These are phyloP conservation scores for Polyommatus iphigenia DNA, from an alignment of 2,888 invertebrate species.

Conservation along the genomic window DNA sequence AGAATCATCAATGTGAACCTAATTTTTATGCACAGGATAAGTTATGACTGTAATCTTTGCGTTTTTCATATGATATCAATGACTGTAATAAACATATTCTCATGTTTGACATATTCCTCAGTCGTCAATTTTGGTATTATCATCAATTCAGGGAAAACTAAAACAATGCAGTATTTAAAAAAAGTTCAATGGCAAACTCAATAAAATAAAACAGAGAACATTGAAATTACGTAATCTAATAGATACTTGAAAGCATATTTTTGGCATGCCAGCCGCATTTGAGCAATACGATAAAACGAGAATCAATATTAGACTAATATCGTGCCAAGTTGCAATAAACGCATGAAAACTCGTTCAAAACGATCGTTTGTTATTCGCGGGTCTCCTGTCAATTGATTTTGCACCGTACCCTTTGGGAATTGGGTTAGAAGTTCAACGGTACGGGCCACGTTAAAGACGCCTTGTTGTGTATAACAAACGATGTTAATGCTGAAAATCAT, in stretches of 20 bases:
- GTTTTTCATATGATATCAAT: too few relatives aligned
- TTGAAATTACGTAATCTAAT: slow-evolving; percentile 4
- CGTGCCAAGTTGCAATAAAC: slow-evolving; percentile 72
- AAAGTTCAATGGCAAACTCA: neutral
- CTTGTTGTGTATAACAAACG: slow-evolving; percentile 65
- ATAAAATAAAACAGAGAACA: neutral
- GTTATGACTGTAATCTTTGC: too few relatives aligned
- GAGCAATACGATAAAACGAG: slow-evolving; percentile 59
- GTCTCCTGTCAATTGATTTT: slow-evolving; percentile 41
- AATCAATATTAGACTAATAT: slow-evolving; percentile 67
- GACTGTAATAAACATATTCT: too few relatives aligned
- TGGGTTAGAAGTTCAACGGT: slow-evolving; percentile 31
- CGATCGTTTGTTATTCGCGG: slow-evolving; percentile 56
- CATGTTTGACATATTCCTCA: neutral
- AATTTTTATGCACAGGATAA: neutral
- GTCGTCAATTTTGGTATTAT: neutral
- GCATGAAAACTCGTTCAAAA: slow-evolving; percentile 67
- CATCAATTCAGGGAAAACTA: neutral
- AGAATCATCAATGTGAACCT: neutral
- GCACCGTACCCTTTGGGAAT: slow-evolving; percentile 33
- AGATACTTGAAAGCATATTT: slow-evolving; percentile 27
- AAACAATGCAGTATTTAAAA: neutral
- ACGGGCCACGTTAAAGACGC: slow-evolving; percentile 44
- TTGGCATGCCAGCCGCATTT: slow-evolving; percentile 33
- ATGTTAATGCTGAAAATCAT: slow-evolving; percentile 63